Conservation (phyloP, 1,140 invertebrate genomes). For the Bombus fervidus region DNA sequence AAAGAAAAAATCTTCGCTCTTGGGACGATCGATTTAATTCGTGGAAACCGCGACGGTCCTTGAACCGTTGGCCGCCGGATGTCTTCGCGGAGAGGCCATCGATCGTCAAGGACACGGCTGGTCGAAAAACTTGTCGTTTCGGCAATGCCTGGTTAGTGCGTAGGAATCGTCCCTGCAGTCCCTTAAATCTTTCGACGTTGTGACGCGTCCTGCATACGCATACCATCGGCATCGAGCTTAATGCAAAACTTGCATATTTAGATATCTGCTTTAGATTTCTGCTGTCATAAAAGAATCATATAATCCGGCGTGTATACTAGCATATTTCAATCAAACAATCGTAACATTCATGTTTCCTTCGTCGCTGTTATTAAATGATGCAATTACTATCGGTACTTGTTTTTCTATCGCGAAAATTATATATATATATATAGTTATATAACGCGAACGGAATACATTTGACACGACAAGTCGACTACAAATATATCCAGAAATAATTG, state of each 20-base stretch:
- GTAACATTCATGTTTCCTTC: no score
- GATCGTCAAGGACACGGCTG: conserved; percentile 55
- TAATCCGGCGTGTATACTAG: no score
- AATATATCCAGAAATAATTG: not conserved
- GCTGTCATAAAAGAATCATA: no score
- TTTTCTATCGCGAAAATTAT: no score
- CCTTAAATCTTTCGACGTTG: conserved; percentile 4
- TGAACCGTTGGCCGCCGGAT: conserved; percentile 39
- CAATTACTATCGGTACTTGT: no score
- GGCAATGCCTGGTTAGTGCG: conserved; percentile 30
- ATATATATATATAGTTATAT: no score
- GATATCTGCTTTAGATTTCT: no score
- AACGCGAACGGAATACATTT: no score
- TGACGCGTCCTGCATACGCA: not conserved
- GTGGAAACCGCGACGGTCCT: conserved; percentile 36
- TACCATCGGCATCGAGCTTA: not conserved
- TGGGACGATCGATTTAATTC: conserved; percentile 45
- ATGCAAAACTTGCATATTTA: not conserved
- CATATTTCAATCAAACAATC: no score
- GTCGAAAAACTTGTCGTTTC: conserved; percentile 61
- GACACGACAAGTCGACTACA: no score
- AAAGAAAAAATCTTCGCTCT: not conserved
- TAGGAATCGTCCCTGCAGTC: conserved; percentile 35
- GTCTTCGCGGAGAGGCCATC: conserved; percentile 41
- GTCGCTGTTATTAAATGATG: no score